Conservation (phyloP, 2,797 vertebrate species). For the Erpetoichthys calabaricus region DNA sequence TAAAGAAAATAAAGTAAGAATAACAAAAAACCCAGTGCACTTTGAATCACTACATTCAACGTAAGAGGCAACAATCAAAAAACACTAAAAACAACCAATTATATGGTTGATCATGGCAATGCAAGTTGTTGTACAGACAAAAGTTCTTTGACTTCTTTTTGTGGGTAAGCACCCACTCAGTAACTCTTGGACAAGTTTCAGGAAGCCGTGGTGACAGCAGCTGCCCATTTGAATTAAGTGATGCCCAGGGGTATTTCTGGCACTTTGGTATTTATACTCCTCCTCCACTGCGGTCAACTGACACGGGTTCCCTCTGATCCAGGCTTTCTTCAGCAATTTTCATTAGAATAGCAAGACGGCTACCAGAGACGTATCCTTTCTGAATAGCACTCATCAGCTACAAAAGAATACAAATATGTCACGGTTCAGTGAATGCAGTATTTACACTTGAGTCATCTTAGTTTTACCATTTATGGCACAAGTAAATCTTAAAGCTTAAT, state of each 20-base stretch:
- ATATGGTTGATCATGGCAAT: neutral
- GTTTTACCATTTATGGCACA: too few relatives aligned
- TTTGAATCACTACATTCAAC: too few relatives aligned
- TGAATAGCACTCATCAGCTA: constrained; percentile 95
- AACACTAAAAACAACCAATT: too few relatives aligned
- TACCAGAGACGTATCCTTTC: constrained; percentile 83
- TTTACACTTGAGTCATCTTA: too few relatives aligned
- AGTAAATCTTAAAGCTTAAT: too few relatives aligned
- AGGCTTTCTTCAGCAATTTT: constrained; percentile 82
- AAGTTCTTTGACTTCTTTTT: neutral
- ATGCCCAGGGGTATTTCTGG: neutral
- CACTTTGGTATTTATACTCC: constrained; percentile 59
- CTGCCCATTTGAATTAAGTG: neutral
- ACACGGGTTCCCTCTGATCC: constrained; percentile 55
- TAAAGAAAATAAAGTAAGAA: too few relatives aligned
- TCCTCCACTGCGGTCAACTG: constrained; percentile 83
- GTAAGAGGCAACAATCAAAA: too few relatives aligned
- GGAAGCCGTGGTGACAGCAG: neutral
- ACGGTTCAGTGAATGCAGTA: too few relatives aligned
- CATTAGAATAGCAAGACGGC: constrained; percentile 84
- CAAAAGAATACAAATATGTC: constrained; percentile 9
- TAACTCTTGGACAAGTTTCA: neutral
- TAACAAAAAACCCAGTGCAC: too few relatives aligned
- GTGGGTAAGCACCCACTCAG: neutral
- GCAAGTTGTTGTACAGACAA: neutral